Evolutionary conservation across 2,797 vertebrate genomes (phyloP).

Genomic region (Xyrichtys novacula): DNA sequence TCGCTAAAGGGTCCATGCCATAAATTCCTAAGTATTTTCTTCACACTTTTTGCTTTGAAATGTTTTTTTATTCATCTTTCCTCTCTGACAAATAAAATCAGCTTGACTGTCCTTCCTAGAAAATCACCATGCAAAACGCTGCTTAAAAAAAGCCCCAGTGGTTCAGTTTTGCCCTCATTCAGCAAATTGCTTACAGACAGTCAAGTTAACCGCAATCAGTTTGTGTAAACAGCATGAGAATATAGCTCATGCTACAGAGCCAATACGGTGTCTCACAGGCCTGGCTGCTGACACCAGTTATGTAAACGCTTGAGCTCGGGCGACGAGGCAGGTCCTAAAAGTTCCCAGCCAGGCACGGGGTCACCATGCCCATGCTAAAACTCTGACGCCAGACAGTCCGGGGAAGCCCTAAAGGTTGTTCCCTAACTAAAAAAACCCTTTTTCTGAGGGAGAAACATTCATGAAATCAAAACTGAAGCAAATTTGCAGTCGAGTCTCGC

Average conservation of each 20-base stretch:
- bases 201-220: constrained; percentile 71
- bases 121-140: constrained; percentile 34
- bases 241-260: constrained; percentile 65
- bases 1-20: constrained; percentile 56
- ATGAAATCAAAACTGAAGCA: constrained; percentile 3
- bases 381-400: constrained; percentile 30
- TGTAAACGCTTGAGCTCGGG: constrained; percentile 61
- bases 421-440: constrained; percentile 17
- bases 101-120: constrained; percentile 23
- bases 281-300: constrained; percentile 67
- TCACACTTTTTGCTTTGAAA: constrained; percentile 51
- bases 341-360: constrained; percentile 45
- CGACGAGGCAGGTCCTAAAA: constrained; percentile 64
- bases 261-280: constrained; percentile 64
- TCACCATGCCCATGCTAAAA: constrained; percentile 42
- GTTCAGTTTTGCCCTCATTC: constrained; percentile 45
- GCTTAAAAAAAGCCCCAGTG: constrained; percentile 35
- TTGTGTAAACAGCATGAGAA: constrained; percentile 71
- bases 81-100: constrained; percentile 38
- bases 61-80: constrained; percentile 41
- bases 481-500: constrained; percentile 3
- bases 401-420: constrained; percentile 29
- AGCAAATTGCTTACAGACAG: constrained; percentile 74
- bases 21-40: constrained; percentile 50
- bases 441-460: constrained; percentile 7